These are phyloP conservation scores for Dendrocincla tyrannina DNA, from an alignment of 2,797 vertebrate genomes.

Conservation along the genomic window DNA sequence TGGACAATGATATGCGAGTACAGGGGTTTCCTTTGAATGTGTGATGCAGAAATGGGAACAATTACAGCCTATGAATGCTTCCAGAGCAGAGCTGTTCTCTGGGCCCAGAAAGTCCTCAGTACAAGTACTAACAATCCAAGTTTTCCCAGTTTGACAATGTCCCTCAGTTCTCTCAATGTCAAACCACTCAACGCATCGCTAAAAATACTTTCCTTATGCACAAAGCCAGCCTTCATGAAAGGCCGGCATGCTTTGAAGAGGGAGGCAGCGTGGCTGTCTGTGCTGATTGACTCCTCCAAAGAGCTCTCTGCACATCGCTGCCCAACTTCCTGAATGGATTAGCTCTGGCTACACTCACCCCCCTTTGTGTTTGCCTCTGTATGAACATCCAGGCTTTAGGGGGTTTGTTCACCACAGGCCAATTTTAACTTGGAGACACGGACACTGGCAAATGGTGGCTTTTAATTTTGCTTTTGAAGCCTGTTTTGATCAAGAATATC, in stretches of 20 bases:
- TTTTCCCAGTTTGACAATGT: not conserved
- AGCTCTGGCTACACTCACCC: not conserved
- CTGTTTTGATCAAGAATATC: not conserved
- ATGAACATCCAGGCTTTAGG: not conserved
- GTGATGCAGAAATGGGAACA: not conserved
- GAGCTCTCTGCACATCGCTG: not conserved
- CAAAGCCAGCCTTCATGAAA: conserved; percentile 22
- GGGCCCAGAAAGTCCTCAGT: not conserved
- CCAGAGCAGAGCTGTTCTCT: not conserved
- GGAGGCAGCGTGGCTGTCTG: not conserved
- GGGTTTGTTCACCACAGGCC: not conserved
- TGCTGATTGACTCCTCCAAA: not conserved
- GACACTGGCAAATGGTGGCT: not conserved
- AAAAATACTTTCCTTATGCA: conserved; percentile 44
- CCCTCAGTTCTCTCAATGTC: conserved; percentile 52
- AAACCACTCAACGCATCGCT: not conserved
- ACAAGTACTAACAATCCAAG: not conserved
- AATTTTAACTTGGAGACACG: not conserved
- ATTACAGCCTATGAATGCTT: not conserved
- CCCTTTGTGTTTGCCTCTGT: not conserved
- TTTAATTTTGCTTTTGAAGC: not conserved
- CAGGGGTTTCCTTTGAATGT: not conserved
- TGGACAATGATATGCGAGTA: not conserved
- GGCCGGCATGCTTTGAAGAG: conserved; percentile 12
- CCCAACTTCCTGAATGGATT: not conserved